Conservation (phyloP, 1,140 invertebrate genomes). For the Drosophila lacertosa region DNA sequence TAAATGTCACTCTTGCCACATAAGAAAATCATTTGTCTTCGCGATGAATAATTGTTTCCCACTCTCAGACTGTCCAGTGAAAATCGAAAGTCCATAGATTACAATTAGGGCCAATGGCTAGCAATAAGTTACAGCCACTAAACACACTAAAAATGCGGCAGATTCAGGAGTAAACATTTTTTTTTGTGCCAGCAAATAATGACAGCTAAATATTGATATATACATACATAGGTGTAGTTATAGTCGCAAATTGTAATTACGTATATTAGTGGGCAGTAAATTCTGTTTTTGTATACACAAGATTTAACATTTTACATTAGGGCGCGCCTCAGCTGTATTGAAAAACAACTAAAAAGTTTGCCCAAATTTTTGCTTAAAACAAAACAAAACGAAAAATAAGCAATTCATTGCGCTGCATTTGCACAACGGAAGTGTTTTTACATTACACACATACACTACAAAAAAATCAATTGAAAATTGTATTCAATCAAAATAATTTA, state of each 20-base stretch:
- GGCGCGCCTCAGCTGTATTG: not conserved
- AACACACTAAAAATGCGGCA: constrained; percentile 9
- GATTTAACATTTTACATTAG: constrained; percentile 22
- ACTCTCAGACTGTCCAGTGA: constrained; percentile 7
- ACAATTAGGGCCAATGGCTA: not conserved
- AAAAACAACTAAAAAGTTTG: not conserved
- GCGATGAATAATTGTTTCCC: constrained; percentile 29
- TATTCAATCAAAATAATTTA: too few species aligned
- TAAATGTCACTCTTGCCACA: constrained; percentile 40
- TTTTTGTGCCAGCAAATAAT: not conserved
- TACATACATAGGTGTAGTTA: constrained; percentile 2
- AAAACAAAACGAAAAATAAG: not conserved
- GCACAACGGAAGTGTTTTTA: not conserved
- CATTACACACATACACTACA: not conserved
- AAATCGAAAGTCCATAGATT: constrained; percentile 11
- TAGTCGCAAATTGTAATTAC: constrained; percentile 33
- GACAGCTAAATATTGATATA: not conserved
- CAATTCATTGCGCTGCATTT: not conserved
- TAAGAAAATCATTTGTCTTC: constrained; percentile 63
- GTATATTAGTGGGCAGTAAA: constrained; percentile 24
- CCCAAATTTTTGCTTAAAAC: not conserved
- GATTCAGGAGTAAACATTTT: not conserved
- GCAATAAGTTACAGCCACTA: not conserved
- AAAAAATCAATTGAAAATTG: too few species aligned
- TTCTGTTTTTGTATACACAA: constrained; percentile 25